Conservation (phyloP, 2,797 vertebrate species). For the Platyrinchus mystaceus region DNA sequence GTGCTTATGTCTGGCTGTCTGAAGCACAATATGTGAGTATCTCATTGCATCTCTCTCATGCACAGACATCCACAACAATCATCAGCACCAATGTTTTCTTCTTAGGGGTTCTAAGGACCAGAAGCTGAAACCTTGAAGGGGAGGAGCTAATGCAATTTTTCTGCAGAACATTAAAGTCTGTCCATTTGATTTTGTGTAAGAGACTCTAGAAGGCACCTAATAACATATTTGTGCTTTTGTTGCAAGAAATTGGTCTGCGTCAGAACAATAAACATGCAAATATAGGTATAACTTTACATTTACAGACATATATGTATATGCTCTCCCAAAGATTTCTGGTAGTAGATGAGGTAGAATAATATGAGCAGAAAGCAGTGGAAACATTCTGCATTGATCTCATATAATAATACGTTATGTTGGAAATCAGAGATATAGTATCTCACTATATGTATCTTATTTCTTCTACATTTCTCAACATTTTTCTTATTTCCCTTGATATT, state of each 20-base stretch:
- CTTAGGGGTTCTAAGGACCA: neutral
- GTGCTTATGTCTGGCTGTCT: neutral
- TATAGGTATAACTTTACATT: neutral
- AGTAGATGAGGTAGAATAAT: neutral
- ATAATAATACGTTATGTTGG: fast-evolving
- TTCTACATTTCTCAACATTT: neutral
- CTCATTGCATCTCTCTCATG: fast-evolving
- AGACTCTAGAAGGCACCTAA: neutral
- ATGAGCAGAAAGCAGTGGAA: neutral
- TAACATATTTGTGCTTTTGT: neutral
- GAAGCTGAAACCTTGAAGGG: neutral
- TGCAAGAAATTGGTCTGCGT: neutral
- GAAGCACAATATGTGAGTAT: neutral
- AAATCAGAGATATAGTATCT: neutral
- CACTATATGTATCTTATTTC: neutral
- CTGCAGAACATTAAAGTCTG: neutral
- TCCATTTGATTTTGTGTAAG: neutral
- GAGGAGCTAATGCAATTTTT: neutral
- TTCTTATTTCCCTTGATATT: neutral
- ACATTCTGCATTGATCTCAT: neutral
- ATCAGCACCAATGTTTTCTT: neutral
- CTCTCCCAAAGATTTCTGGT: neutral
- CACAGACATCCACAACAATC: neutral
- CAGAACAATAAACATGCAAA: neutral
- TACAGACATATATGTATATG: neutral